Evolutionary conservation across 2,797 vertebrate genomes (phyloP).

Genomic region (Sebastes hubbsi): DNA sequence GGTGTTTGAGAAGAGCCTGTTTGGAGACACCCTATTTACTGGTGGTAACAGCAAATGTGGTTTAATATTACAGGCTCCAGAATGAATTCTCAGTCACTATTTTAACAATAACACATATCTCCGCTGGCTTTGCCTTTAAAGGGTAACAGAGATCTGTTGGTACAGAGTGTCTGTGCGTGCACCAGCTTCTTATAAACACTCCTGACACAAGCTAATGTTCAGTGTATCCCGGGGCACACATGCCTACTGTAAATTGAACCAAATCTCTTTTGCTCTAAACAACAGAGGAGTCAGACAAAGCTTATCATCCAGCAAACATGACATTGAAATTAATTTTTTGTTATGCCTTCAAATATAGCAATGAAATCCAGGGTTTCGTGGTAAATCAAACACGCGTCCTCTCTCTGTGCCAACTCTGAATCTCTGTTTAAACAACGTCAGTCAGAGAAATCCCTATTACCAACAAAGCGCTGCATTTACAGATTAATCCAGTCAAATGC

Average conservation of each 20-base stretch:
- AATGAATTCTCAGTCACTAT: slow-evolving; percentile 22
- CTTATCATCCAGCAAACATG: not conserved
- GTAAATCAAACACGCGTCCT: slow-evolving; percentile 33
- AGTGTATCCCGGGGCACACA: slow-evolving; percentile 62
- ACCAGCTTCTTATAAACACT: slow-evolving; percentile 72
- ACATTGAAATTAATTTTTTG: not conserved
- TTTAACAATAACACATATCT: slow-evolving; percentile 43
- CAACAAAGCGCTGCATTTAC: slow-evolving; percentile 44
- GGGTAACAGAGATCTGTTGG: slow-evolving; percentile 57
- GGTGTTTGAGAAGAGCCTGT: too few species aligned
- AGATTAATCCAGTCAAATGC: slow-evolving; percentile 50
- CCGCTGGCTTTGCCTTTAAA: slow-evolving; percentile 72
- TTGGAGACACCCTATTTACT: too few species aligned
- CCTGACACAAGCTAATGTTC: slow-evolving; percentile 69
- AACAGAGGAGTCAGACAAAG: slow-evolving; percentile 28
- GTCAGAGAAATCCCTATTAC: slow-evolving; percentile 50
- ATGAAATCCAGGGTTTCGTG: slow-evolving; percentile 22
- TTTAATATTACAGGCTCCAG: too few species aligned
- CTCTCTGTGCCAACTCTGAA: slow-evolving; percentile 31
- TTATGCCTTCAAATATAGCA: not conserved
- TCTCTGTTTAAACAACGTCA: slow-evolving; percentile 52
- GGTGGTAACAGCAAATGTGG: too few species aligned
- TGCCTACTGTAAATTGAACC: slow-evolving; percentile 47
- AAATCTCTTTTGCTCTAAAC: slow-evolving; percentile 50
- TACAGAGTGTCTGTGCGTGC: slow-evolving; percentile 54